Percentiles rank a stretch among this genome's conserved stretches.
phyloP scores from a whole-genome alignment of 1,140 invertebrate genomes.

The Drosophila athabasca region DNA sequence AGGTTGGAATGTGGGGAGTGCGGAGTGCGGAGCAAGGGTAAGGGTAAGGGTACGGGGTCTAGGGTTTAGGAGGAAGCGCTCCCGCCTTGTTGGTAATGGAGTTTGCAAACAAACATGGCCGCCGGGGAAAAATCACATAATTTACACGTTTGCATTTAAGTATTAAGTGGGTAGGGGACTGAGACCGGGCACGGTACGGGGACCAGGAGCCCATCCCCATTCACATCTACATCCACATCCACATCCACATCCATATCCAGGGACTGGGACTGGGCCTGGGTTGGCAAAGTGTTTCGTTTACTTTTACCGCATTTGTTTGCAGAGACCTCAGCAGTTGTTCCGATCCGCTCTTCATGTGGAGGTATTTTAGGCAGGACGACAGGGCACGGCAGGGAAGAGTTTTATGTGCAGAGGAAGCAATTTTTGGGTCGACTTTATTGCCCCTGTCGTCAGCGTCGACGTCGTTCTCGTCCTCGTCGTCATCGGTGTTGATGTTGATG shows the following conservation, averaged over 20 bases:
- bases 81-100: conserved; percentile 80
- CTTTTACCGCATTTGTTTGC: conserved; percentile 70
- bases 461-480: conserved; percentile 14
- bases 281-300: conserved; percentile 76
- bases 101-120: conserved; percentile 81
- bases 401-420: conserved; percentile 79
- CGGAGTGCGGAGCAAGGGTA: not conserved
- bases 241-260: too few relatives aligned
- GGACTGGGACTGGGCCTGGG: not conserved
- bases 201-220: too few relatives aligned
- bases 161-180: conserved; percentile 68
- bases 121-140: conserved; percentile 81
- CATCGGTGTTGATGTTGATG: conserved; percentile 66
- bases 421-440: conserved; percentile 81
- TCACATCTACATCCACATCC: too few relatives aligned
- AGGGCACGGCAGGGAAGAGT: conserved; percentile 49
- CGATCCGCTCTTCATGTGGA: conserved; percentile 44
- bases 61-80: conserved; percentile 14
- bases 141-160: conserved; percentile 82
- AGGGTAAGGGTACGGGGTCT: too few relatives aligned
- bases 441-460: conserved; percentile 48
- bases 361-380: conserved; percentile 57
- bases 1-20: not conserved
- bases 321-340: conserved; percentile 47
- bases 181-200: too few relatives aligned